These are phyloP conservation scores for Cistogaster globosa DNA, from an alignment of 2,888 invertebrate species.

Conservation along the genomic window DNA sequence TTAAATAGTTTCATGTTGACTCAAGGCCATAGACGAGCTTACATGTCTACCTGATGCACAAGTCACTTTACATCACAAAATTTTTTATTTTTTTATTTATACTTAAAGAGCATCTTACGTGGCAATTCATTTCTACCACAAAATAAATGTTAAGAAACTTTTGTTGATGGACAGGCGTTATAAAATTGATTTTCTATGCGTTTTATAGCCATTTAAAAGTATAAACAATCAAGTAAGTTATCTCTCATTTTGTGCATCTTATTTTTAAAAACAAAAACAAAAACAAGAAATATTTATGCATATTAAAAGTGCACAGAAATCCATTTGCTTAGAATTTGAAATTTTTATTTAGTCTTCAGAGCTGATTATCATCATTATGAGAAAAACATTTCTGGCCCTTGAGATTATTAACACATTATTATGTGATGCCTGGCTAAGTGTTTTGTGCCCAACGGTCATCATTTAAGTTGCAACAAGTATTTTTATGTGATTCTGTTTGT, in stretches of 20 bases:
- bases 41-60: conserved; percentile 59
- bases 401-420: conserved; percentile 69
- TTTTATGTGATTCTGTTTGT: conserved; percentile 7
- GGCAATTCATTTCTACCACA: conserved; percentile 10
- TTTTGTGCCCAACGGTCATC: conserved; percentile 44
- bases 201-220: conserved; percentile 48
- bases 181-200: conserved; percentile 68
- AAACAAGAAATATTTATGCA: conserved; percentile 29
- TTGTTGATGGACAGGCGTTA: conserved; percentile 69
- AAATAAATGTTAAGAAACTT: conserved; percentile 18
- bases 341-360: not conserved
- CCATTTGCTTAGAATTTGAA: conserved; percentile 24
- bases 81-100: not conserved
- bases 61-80: conserved; percentile 35
- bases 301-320: conserved; percentile 25
- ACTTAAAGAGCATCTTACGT: not conserved
- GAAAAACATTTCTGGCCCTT: conserved; percentile 36
- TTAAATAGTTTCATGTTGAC: conserved; percentile 55
- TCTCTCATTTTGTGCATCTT: not conserved
- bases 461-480: conserved; percentile 26
- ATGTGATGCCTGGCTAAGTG: conserved; percentile 66
- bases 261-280: not conserved
- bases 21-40: conserved; percentile 60
- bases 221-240: not conserved
- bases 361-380: conserved; percentile 21